These are phyloP conservation scores for Poliocrania exsul DNA, from an alignment of 2,797 vertebrate genomes.

Conservation along the genomic window DNA sequence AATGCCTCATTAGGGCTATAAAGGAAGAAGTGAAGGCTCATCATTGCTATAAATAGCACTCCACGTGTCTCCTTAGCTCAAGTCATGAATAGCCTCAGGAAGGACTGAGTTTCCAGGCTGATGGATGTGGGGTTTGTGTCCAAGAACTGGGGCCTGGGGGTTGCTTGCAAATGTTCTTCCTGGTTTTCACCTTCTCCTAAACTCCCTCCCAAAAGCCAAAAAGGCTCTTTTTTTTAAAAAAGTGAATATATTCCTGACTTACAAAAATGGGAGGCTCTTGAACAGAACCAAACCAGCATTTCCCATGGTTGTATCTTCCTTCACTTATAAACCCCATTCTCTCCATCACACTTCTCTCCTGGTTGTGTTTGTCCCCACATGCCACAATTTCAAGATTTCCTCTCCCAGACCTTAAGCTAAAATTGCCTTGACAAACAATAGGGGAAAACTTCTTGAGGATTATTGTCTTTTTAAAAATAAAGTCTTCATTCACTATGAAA, in stretches of 20 bases:
- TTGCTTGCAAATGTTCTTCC: not conserved
- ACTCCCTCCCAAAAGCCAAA: not conserved
- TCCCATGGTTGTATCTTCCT: not conserved
- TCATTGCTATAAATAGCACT: constrained; percentile 6
- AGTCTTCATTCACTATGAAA: not conserved
- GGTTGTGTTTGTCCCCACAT: not conserved
- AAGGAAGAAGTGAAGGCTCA: constrained; percentile 3
- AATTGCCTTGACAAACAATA: not conserved
- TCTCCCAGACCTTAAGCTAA: not conserved
- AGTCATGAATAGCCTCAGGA: constrained; percentile 1
- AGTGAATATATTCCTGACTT: not conserved
- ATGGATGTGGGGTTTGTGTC: not conserved
- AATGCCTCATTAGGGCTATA: constrained; percentile 36
- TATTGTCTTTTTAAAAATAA: not conserved
- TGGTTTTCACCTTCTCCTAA: rapidly evolving
- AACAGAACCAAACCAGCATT: not conserved
- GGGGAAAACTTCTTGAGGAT: not conserved
- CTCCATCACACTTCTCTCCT: not conserved
- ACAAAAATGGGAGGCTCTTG: not conserved
- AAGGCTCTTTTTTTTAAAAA: not conserved
- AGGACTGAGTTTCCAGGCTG: not conserved
- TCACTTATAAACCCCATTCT: not conserved
- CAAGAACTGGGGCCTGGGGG: not conserved
- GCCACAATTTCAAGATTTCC: not conserved
- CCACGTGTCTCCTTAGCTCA: not conserved